Percentiles rank a stretch among this genome's conserved stretches.
Evolutionary conservation across 2,888 invertebrate species (phyloP).

Genomic region (Drosophila parthenogenetica): DNA sequence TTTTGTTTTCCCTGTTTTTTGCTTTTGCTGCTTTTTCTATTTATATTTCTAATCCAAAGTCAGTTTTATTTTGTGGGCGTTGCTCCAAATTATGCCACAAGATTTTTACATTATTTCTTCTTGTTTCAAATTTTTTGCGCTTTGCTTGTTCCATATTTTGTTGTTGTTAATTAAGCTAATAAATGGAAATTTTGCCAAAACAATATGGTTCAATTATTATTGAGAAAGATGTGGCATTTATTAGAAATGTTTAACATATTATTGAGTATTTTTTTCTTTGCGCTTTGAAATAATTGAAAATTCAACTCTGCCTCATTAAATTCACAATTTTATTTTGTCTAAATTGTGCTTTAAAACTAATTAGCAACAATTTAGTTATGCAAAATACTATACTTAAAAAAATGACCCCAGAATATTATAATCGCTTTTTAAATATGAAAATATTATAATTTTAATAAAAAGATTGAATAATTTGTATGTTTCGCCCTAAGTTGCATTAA

Average conservation of each 20-base stretch:
- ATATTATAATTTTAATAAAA: too few species aligned
- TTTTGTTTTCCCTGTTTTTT: slow-evolving; percentile 9
- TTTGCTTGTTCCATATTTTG: background rate
- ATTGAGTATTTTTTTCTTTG: background rate
- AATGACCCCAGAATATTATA: too few species aligned
- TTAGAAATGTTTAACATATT: background rate
- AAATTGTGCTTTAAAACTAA: background rate
- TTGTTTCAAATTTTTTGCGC: slow-evolving; percentile 1
- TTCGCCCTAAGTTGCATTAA: too few species aligned
- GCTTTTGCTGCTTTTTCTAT: slow-evolving; percentile 26
- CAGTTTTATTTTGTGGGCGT: slow-evolving; percentile 32
- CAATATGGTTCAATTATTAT: background rate
- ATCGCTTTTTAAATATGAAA: too few species aligned
- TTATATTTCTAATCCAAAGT: slow-evolving; percentile 39
- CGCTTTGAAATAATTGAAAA: background rate
- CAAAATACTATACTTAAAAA: background rate
- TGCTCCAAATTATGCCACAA: slow-evolving; percentile 36
- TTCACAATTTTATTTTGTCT: background rate
- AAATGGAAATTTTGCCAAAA: slow-evolving; percentile 3
- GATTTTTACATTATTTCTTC: slow-evolving; percentile 21
- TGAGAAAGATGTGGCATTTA: background rate
- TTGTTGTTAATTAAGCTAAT: slow-evolving; percentile 19
- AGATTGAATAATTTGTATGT: too few species aligned
- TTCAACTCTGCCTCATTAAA: too few species aligned
- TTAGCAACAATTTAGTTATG: background rate